Percentiles rank a stretch among this genome's conserved stretches.
Evolutionary conservation across 1,140 invertebrate genomes (phyloP).

Genomic region (Lordiphosa collinella): DNA sequence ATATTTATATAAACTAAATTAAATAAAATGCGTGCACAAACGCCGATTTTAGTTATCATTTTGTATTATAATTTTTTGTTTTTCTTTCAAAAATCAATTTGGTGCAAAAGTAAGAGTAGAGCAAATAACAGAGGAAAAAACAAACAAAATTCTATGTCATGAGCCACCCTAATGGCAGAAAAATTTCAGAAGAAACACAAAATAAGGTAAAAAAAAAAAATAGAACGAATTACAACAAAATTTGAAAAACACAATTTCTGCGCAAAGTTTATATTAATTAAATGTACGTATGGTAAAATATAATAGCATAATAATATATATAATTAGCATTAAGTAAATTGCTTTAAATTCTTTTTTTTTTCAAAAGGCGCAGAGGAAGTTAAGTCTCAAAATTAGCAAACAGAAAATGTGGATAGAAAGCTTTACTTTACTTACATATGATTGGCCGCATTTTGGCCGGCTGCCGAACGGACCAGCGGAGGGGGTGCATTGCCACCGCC

Average conservation of each 20-base stretch:
- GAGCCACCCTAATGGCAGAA: conserved; percentile 31
- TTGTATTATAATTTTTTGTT: conserved; percentile 17
- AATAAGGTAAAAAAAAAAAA: conserved; percentile 13
- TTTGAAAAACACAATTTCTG: conserved; percentile 79
- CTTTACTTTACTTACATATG: conserved; percentile 61
- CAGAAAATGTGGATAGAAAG: conserved; percentile 19
- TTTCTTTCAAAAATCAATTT: conserved; percentile 23
- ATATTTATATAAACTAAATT: conserved; percentile 28
- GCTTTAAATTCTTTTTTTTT: conserved; percentile 2
- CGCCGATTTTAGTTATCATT: conserved; percentile 41
- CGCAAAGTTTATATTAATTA: conserved; percentile 30
- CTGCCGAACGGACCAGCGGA: conserved; percentile 70
- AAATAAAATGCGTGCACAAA: conserved; percentile 78
- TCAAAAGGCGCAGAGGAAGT: conserved; percentile 1
- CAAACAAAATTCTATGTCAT: conserved; percentile 18
- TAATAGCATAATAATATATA: conserved; percentile 6
- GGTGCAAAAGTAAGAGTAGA: conserved; percentile 7
- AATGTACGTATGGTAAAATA: conserved; percentile 25
- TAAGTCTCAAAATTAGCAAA: neutral
- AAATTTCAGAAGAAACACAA: conserved; percentile 16
- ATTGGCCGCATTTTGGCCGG: conserved; percentile 63
- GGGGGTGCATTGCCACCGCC: conserved; percentile 71
- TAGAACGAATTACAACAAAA: conserved; percentile 78
- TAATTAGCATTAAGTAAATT: neutral
- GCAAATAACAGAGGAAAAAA: neutral